These are phyloP conservation scores for Mesopsocus fuscifrons DNA, from an alignment of 2,888 invertebrate species.

Conservation along the genomic window DNA sequence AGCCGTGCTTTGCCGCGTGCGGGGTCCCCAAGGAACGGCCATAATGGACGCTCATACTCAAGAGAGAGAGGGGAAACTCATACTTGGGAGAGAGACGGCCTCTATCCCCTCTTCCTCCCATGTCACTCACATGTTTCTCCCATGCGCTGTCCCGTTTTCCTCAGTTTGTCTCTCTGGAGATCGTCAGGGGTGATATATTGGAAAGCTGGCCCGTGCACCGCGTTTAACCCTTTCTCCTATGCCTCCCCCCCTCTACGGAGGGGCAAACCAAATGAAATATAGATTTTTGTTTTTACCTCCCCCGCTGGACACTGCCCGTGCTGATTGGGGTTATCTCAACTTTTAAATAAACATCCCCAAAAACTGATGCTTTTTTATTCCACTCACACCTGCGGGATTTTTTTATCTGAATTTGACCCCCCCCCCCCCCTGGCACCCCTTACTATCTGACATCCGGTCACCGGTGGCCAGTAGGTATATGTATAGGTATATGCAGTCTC, in stretches of 20 bases:
- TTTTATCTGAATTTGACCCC: not conserved
- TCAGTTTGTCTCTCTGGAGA: not conserved
- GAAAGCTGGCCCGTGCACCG: too few species aligned
- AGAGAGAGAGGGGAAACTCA: not conserved
- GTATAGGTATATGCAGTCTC: too few species aligned
- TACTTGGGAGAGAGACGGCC: not conserved
- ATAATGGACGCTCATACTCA: not conserved
- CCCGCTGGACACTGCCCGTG: too few species aligned
- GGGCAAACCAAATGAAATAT: not conserved
- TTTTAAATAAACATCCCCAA: too few species aligned
- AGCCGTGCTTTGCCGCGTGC: conserved; percentile 7
- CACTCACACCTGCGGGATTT: too few species aligned
- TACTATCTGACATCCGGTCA: too few species aligned
- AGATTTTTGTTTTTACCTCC: too few species aligned
- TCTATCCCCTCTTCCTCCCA: not conserved
- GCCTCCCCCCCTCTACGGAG: not conserved
- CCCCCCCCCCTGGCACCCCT: too few species aligned
- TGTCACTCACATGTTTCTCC: not conserved
- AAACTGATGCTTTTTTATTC: too few species aligned
- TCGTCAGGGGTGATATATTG: not conserved
- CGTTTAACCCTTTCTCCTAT: not conserved
- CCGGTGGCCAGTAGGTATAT: too few species aligned
- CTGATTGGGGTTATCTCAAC: too few species aligned
- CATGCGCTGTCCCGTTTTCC: not conserved
- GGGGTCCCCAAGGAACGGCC: conserved; percentile 5